These are phyloP conservation scores for Thunnus thynnus DNA, from an alignment of 2,113 vertebrate species.

Conservation along the genomic window DNA sequence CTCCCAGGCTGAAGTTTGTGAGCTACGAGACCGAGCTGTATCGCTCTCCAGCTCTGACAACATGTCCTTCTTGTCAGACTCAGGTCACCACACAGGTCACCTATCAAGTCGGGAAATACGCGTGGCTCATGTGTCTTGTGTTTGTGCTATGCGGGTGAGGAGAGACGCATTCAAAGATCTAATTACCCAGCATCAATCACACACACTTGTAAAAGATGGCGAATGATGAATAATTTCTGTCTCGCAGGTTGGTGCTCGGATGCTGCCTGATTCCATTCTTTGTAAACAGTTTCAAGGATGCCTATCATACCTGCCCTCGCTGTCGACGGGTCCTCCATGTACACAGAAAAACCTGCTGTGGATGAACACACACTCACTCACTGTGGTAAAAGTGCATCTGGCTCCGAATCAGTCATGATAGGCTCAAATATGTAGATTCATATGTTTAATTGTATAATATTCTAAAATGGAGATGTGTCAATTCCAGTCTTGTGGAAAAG, in stretches of 20 bases:
- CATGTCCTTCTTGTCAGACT: conserved; percentile 65
- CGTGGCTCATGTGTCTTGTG: conserved; percentile 75
- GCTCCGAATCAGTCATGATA: neutral
- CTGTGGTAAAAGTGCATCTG: neutral
- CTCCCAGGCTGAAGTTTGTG: conserved; percentile 44
- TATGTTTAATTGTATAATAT: neutral
- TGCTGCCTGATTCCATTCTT: conserved; percentile 79
- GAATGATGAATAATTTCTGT: neutral
- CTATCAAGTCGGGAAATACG: conserved; percentile 55
- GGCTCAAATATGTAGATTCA: neutral
- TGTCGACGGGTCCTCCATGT: conserved; percentile 73
- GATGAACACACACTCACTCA: conserved; percentile 27
- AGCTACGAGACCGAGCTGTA: conserved; percentile 53
- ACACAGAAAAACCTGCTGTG: conserved; percentile 65
- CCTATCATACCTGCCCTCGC: conserved; percentile 71
- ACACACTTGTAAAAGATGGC: neutral
- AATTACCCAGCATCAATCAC: neutral
- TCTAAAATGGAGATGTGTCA: neutral
- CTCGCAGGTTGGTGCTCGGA: conserved; percentile 70
- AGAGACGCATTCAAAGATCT: neutral
- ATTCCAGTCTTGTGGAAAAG: fast-evolving
- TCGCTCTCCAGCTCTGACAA: conserved; percentile 56
- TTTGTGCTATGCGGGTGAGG: conserved; percentile 78
- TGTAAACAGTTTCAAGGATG: conserved; percentile 74
- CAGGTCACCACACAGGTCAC: conserved; percentile 75